Evolutionary conservation across 2,888 invertebrate genomes (phyloP), one percentile per base, ranked within the genome.

Genomic region (Euzetes globulus): DNA sequence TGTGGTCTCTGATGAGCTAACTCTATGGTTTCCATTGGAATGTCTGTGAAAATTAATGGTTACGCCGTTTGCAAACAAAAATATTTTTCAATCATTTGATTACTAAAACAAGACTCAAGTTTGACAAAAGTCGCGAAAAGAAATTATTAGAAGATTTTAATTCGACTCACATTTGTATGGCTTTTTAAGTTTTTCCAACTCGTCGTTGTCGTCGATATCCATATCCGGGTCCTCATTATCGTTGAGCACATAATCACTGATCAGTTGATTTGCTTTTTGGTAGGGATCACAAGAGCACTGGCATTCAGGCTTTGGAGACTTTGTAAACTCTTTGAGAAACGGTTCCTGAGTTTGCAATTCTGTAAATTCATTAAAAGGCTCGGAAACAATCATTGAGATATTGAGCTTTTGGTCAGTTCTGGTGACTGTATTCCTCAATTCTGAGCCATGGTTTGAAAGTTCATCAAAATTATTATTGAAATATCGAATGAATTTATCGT

Each of bases 1-100:
- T 65, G 68, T 29, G 73, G 73, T 11, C 73, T 41, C 37, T 65
- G 73, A 29, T 73, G 73, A 25, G 73, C 60, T n/a, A 73, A 50
- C 65, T 73, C 73, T 22, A 73, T 73, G 7, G 63, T 73, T 45
- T 73, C 73, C 47, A 73, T 19, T 19, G 73, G 73, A 9, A 73
- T 73, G 50, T 73, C 73, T 73, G 45, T 3, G 17, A 25, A 17
- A 50, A 50, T 5, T 2, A 19, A n/a, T 1, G 17, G 50, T 2
- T 5, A 50, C 19, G 17, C 19, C 17, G 50, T 50, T 50, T 50
- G 50, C 6, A 5, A 50, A n/a, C 50, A 50, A 50, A 17, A 47
- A 47, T 3, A 47, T 50, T 11, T 50, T 9, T 50, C n/a, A 50
- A n/a, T 47, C 50, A n/a, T 50, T 17, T n/a, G 50, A 50, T 50